Conservation (phyloP, 2,888 invertebrate species). For the Lithophane ornitopus region DNA sequence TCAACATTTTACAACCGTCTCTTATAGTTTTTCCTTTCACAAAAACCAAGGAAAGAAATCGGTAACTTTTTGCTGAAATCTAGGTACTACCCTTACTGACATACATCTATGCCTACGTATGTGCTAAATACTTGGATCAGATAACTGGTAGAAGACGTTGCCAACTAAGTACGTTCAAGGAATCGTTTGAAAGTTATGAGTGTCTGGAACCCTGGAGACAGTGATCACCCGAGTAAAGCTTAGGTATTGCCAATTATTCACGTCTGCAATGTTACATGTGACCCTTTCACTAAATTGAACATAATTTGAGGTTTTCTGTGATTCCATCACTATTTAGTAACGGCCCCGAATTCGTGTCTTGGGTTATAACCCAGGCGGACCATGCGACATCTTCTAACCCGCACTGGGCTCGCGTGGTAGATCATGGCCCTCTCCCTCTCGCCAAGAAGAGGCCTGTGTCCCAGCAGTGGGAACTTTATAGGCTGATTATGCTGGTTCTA, state of each 20-base stretch:
- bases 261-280: neutral
- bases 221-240: constrained; percentile 1
- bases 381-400: neutral
- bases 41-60: neutral
- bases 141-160: constrained; percentile 21
- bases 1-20: no score
- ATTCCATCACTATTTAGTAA: neutral
- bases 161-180: constrained; percentile 32
- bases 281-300: neutral
- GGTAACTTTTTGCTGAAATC: neutral
- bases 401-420: neutral
- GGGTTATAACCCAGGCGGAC: neutral
- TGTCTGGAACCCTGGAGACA: neutral
- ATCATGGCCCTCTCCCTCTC: neutral
- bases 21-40: no score
- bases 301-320: neutral
- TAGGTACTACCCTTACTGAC: no score
- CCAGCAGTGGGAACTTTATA: neutral
- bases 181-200: constrained; percentile 11
- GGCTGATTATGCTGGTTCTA: neutral
- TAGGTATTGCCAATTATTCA: constrained; percentile 14
- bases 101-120: no score
- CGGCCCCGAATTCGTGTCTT: neutral
- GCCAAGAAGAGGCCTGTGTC: neutral
- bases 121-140: neutral